Evolutionary conservation across 2,888 invertebrate species (phyloP).

Genomic region (Anorthoa munda): DNA sequence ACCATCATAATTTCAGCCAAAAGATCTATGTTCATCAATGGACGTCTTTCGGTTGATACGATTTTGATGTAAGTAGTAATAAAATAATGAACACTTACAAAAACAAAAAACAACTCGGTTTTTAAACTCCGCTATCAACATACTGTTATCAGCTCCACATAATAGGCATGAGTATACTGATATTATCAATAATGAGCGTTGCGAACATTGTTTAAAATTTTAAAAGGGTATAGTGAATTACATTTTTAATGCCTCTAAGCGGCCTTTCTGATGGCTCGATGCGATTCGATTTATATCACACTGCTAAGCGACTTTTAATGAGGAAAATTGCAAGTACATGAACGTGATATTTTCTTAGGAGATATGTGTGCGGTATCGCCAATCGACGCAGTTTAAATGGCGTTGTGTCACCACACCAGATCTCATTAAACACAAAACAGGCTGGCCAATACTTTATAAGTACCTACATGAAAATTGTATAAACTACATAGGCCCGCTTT

Average conservation of each 20-base stretch:
- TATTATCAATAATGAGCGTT: slow-evolving; percentile 27
- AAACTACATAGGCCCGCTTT: too few species aligned
- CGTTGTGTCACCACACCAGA: too few species aligned
- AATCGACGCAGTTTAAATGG: too few species aligned
- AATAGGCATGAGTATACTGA: slow-evolving; percentile 35
- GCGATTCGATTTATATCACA: too few species aligned
- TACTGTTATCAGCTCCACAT: slow-evolving; percentile 35
- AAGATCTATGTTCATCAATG: too few species aligned
- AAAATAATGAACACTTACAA: not conserved
- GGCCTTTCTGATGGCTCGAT: too few species aligned
- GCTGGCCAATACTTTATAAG: not conserved
- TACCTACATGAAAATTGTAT: not conserved
- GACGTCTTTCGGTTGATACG: not conserved
- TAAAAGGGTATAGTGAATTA: slow-evolving; percentile 32
- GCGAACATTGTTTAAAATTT: slow-evolving; percentile 34
- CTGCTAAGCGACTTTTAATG: too few species aligned
- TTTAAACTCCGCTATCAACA: not conserved
- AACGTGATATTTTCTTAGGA: too few species aligned
- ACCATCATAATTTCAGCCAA: too few species aligned
- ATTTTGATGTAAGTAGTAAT: not conserved
- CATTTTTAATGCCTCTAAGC: not conserved
- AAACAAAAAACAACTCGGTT: not conserved
- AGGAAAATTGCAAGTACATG: too few species aligned
- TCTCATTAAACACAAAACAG: not conserved
- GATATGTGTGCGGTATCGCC: too few species aligned